Conservation (phyloP, 1,140 invertebrate species). For the Polyergus mexicanus region DNA sequence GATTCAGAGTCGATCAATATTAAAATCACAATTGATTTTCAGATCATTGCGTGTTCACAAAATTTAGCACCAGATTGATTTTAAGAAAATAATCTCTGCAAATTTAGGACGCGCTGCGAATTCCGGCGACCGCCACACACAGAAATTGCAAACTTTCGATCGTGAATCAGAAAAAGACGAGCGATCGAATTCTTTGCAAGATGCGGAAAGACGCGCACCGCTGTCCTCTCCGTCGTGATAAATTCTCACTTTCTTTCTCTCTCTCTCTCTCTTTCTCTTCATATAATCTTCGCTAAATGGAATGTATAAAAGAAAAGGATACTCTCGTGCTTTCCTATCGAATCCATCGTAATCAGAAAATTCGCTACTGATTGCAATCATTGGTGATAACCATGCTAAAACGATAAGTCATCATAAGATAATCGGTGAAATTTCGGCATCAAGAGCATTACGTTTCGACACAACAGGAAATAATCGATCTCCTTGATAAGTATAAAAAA, state of each 20-base stretch:
- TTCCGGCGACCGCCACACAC: conserved; percentile 34
- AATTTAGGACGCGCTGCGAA: conserved; percentile 41
- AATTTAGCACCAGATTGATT: conserved; percentile 25
- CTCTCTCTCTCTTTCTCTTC: conserved; percentile 30
- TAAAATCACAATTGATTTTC: not conserved
- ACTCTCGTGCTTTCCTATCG: conserved; percentile 43
- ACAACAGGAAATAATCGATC: not conserved
- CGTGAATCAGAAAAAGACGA: conserved; percentile 62
- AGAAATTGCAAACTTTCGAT: conserved; percentile 49
- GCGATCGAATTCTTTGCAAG: conserved; percentile 62
- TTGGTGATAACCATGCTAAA: conserved; percentile 31
- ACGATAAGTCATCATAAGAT: conserved; percentile 7
- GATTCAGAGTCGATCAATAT: not conserved
- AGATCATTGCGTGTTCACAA: not conserved
- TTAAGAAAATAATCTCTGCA: conserved; percentile 12
- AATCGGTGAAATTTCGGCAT: conserved; percentile 17
- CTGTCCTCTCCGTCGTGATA: conserved; percentile 67
- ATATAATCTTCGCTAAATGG: conserved; percentile 63
- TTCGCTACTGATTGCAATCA: not conserved
- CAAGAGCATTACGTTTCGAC: conserved; percentile 15
- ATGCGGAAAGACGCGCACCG: conserved; percentile 61
- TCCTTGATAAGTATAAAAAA: conserved; percentile 19
- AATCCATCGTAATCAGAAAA: conserved; percentile 13
- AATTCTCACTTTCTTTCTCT: conserved; percentile 43
- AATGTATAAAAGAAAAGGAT: conserved; percentile 74